Evolutionary conservation across 2,797 vertebrate species (phyloP), one percentile per base, ranked within the genome.

Genomic region (Peromyscus attwateri): DNA sequence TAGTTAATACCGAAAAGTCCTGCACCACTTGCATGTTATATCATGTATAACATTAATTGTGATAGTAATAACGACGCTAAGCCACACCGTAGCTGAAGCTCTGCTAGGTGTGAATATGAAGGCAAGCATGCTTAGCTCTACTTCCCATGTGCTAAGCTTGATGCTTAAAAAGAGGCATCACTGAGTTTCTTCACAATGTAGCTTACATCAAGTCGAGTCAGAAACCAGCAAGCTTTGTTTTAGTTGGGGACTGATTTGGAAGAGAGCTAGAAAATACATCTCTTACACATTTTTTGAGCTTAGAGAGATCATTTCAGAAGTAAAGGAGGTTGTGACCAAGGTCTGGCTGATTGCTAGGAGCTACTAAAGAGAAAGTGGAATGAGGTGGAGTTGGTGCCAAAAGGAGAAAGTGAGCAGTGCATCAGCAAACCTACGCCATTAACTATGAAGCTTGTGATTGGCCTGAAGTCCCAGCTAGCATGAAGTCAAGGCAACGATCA

Each of bases 201-300:
- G 19, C 87, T 77, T 64, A 9, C 76, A 13, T 90, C 81, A 77
- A 34, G 60, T 90, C 77, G 73, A 34, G 52, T 49, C 91, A 31
- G 27, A 94, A 96, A 76, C 9, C 64, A 91, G 92, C 49, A 95
- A 89, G 6, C 1, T 17, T 95, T 91, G 37, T 88, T 91, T 95
- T 88, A 79, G 3, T 4, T 37, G 66, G 25, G 40, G 43, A 34
- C 70, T 92, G 34, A 85, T 89, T 88, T 57, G 25, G 13, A 95
- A 87, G 2, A 9, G 6, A 25, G 14, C 79, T 64, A 49, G 49
- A 91, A 77, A 89, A 83, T 37, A 29, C 37, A 0, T 40, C 10
- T 77, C 66, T 77, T 73, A 57, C 3, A 25, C 68, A 16, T 29
- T 94, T 64, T 87, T 62, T 75, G 31, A 81, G 49, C 43, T 60